Base-by-base conservation (phyloP, 2,888 invertebrate genomes). In the Asteroscopus sphinx region DNA sequence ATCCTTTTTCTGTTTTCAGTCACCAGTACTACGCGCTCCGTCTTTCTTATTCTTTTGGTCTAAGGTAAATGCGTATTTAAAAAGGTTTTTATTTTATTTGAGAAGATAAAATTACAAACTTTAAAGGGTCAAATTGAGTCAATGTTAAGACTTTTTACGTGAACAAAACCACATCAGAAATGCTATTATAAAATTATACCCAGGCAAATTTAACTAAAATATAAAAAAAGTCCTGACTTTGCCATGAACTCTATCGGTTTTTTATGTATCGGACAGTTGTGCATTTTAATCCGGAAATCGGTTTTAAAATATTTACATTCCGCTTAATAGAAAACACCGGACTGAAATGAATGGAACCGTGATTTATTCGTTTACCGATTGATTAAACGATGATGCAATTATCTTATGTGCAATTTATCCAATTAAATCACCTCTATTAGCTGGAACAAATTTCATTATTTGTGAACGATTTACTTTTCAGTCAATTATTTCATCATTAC, bases 351-450 rank as follows among this genome's bases (percentile, higher is more conserved):
- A 76, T 74, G 55, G 60, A 76, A 71, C 67, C 54, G 39, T 51
- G 51, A 62, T 65, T 76, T 51, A 75, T 76, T 74, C 74, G 68
- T 58, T 75, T 59, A 69, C 60, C 67, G 62, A 73, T 61, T 79
- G 65, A 80, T 80, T 81, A 73, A 73, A 54, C 62, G 58, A 73
- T 80, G 59, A 75, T 73, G 73, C 79, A 82, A 83, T 83, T 83
- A 81, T 73, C 56, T 68, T 59, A 62, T 67, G 63, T 54, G 58
- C 60, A 60, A 47, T 63, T 71, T 57, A 73, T 64, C 73, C 70
- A 79, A 82, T 83, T 77, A 75, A 76, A 73, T 63, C 17, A 48
- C 49, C 55, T 53, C 44, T 68, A 69, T 70, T 55, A 68, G 48
- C 60, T 56, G 58, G 58, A 57, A 63, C 49, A 37, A 37, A 62